Evolutionary conservation across 2,797 vertebrate genomes (phyloP), one percentile per base, ranked within the genome.

Genomic region (Neostethus bicornis): DNA sequence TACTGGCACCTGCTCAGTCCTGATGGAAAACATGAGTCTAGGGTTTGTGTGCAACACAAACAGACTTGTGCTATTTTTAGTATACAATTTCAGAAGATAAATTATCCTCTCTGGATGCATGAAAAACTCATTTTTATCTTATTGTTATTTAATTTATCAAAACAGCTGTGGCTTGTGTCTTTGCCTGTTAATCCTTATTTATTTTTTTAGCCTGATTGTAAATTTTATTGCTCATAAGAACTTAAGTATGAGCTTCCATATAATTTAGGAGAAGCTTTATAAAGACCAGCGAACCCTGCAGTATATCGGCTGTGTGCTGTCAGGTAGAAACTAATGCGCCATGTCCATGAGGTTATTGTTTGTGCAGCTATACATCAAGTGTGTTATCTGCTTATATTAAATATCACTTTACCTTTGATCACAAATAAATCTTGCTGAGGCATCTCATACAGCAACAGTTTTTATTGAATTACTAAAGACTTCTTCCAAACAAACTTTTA

Each of bases 151-250:
- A 43, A 42, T 57, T 64, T 38, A 29, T 55, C 58, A 26, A 26
- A 61, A 29, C 57, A 69, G 73, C 58, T 61, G 57, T 47, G 57
- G 55, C 31, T 57, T 37, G 32, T 50, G 23, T 54, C 58, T 49
- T 55, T 56, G 66, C 19, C 34, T 38, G 28, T 77, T 78, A 55
- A 76, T 84, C 67, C 57, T 66, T 70, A 71, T 77, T 61, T 60
- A 54, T 54, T 64, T 44, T 48, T 23, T 34, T 51, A 61, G 47
- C 28, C 5, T 41, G 2, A n/a, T 63, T 2, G 9, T 74, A 41
- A 75, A 75, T 62, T 49, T 57, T 39, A 43, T 37, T 1, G 12
- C 44, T 75, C 49, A 77, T 69, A 16, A 58, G 60, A 80, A 55
- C 31, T 17, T 2, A 39, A 26, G 24, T 34, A 41, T 20, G 28